Percentiles rank a stretch among this genome's conserved stretches.
These are phyloP conservation scores for Porites cylindrica DNA, from an alignment of 92 coral and sea anemone genomes.

Conservation along the genomic window DNA sequence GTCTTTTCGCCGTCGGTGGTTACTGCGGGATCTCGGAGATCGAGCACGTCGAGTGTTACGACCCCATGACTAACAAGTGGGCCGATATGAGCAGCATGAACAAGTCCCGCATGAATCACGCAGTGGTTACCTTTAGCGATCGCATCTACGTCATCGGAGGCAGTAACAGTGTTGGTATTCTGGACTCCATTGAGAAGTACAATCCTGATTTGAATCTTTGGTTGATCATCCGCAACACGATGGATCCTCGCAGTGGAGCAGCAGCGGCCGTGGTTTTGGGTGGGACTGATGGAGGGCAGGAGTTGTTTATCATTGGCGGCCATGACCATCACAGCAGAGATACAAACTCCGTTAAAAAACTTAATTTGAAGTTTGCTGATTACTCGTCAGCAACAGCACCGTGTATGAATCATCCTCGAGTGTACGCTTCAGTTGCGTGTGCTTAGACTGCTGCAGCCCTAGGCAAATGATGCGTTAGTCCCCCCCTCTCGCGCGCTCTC, in stretches of 20 bases:
- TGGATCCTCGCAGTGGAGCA: slow-evolving; percentile 96
- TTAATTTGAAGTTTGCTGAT: slow-evolving; percentile 91
- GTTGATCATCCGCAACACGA: slow-evolving; percentile 94
- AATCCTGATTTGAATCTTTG: slow-evolving; percentile 95
- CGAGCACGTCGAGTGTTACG: slow-evolving; percentile 95
- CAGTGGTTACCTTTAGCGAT: slow-evolving; percentile 83
- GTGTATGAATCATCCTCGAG: slow-evolving; percentile 73
- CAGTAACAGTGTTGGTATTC: slow-evolving; percentile 84
- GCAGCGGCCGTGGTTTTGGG: slow-evolving; percentile 83
- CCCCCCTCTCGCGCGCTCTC: neutral
- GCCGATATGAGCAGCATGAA: slow-evolving; percentile 92
- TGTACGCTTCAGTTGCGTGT: slow-evolving; percentile 86
- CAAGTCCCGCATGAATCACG: slow-evolving; percentile 96
- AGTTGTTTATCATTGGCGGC: slow-evolving; percentile 93
- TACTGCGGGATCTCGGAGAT: slow-evolving; percentile 97
- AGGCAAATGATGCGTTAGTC: neutral
- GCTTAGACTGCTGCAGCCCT: slow-evolving; percentile 29
- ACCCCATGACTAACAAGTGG: slow-evolving; percentile 98
- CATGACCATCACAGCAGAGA: slow-evolving; percentile 90
- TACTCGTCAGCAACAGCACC: slow-evolving; percentile 83
- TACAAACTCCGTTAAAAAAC: slow-evolving; percentile 81
- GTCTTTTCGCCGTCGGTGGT: slow-evolving; percentile 93
- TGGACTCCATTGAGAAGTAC: slow-evolving; percentile 96
- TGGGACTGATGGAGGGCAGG: slow-evolving; percentile 84
- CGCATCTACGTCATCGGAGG: slow-evolving; percentile 96